Conservation (phyloP, 1,140 invertebrate species). For the Batillaria attramentaria region DNA sequence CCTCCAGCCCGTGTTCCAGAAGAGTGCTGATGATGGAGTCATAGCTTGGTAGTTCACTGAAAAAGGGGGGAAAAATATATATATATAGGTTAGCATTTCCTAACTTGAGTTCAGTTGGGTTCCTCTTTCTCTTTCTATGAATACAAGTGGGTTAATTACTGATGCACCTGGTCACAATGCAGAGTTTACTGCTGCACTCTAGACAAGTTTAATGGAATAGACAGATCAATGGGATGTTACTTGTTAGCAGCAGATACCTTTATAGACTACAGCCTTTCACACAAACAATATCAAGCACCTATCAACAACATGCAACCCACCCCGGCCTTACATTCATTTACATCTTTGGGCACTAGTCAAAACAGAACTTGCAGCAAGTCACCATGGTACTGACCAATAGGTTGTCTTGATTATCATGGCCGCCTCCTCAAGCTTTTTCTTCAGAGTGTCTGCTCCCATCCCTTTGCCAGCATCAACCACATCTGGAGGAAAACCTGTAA, state of each 20-base stretch:
- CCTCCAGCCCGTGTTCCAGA: constrained; percentile 84
- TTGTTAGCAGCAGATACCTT: too few relatives aligned
- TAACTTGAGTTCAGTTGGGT: too few relatives aligned
- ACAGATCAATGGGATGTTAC: too few relatives aligned
- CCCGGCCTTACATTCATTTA: not conserved
- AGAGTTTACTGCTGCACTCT: too few relatives aligned
- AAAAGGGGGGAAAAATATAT: too few relatives aligned
- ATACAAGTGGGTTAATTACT: too few relatives aligned
- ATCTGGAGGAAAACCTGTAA: constrained; percentile 78
- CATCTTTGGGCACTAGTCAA: too few relatives aligned
- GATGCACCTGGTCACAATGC: too few relatives aligned
- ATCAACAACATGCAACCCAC: not conserved
- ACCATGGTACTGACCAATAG: constrained; percentile 82
- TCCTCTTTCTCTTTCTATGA: too few relatives aligned
- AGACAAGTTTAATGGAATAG: too few relatives aligned
- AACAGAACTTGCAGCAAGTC: too few relatives aligned
- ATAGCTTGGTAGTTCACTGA: constrained; percentile 95
- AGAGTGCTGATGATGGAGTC: constrained; percentile 88
- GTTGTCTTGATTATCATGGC: constrained; percentile 91
- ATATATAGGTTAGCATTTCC: too few relatives aligned
- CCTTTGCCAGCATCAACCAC: constrained; percentile 71
- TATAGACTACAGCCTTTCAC: not conserved
- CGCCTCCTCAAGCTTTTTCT: constrained; percentile 85
- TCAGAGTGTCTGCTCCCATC: constrained; percentile 81
- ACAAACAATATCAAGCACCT: not conserved